phyloP scores from a whole-genome alignment of 2,113 vertebrate genomes.

The Chitala chitala region DNA sequence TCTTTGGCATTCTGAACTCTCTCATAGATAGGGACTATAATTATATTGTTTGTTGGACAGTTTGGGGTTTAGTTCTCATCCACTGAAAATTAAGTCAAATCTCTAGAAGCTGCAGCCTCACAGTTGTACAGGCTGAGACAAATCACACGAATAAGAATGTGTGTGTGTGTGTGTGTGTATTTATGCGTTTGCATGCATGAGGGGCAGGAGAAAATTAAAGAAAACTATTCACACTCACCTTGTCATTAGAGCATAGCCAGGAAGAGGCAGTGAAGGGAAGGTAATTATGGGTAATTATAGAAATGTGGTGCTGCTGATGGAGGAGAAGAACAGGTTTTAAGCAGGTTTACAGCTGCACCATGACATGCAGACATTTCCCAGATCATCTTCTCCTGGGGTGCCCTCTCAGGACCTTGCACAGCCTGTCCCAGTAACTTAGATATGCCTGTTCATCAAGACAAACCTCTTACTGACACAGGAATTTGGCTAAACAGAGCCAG shows the following conservation, averaged over 20 bases:
- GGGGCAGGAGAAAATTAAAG: not conserved
- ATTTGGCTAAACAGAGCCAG: constrained; percentile 54
- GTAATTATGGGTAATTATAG: constrained; percentile 56
- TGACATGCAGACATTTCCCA: not conserved
- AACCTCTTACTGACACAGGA: constrained; percentile 55
- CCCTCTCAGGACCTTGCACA: not conserved
- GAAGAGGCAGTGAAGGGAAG: constrained; percentile 43
- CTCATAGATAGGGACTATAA: constrained; percentile 11
- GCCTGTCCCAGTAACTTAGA: not conserved
- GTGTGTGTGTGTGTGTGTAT: not conserved
- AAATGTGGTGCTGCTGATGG: constrained; percentile 39
- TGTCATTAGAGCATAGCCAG: constrained; percentile 46
- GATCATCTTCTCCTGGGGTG: not conserved
- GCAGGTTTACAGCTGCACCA: constrained; percentile 8
- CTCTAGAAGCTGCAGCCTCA: not conserved
- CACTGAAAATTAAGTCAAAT: not conserved
- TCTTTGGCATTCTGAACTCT: constrained; percentile 11
- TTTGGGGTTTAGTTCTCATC: not conserved
- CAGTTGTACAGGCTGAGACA: not conserved
- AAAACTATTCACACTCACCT: constrained; percentile 25
- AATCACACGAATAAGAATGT: not conserved
- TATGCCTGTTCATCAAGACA: constrained; percentile 11
- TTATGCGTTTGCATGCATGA: not conserved
- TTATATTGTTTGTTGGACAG: constrained; percentile 13
- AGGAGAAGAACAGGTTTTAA: constrained; percentile 37